Conservation (phyloP, 2,113 vertebrate species). For the Platichthys stellatus region DNA sequence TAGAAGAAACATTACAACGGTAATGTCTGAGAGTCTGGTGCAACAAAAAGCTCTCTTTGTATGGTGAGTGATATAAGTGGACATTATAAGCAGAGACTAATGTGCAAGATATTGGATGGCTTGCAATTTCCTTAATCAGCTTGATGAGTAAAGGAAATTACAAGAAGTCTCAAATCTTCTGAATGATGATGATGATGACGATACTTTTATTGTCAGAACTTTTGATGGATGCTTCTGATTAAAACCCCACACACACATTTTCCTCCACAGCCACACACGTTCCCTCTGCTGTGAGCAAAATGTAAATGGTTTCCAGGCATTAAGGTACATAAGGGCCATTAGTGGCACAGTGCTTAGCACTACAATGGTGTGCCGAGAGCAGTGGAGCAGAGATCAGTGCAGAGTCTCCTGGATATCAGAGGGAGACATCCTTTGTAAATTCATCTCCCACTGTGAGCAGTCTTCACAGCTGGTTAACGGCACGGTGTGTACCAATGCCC, state of each 20-base stretch:
- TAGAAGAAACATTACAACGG: constrained; percentile 62
- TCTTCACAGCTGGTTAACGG: constrained; percentile 85
- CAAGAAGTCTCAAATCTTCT: constrained; percentile 52
- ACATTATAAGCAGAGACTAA: constrained; percentile 55
- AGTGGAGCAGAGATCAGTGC: constrained; percentile 79
- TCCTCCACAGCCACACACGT: constrained; percentile 32
- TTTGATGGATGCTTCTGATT: constrained; percentile 44
- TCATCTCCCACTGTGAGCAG: constrained; percentile 81
- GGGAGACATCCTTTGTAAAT: constrained; percentile 83
- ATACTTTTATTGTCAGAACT: too few species aligned
- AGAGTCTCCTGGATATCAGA: constrained; percentile 80
- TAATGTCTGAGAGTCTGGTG: constrained; percentile 58
- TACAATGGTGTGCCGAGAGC: constrained; percentile 80
- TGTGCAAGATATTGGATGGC: constrained; percentile 57
- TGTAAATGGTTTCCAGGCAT: constrained; percentile 76
- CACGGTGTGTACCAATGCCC: constrained; percentile 77
- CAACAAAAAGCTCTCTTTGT: constrained; percentile 63
- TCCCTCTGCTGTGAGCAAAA: constrained; percentile 61
- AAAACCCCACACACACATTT: constrained; percentile 24
- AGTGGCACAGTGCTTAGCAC: constrained; percentile 78
- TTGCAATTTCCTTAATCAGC: constrained; percentile 68
- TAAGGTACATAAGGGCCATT: constrained; percentile 77
- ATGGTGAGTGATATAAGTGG: constrained; percentile 59
- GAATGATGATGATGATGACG: background rate
- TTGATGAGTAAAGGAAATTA: constrained; percentile 69